A percentile compares a stretch with the other conserved stretches of the same genome.
These are phyloP conservation scores for Argyra leucocephala DNA, from an alignment of 2,888 invertebrate genomes.

Conservation along the genomic window DNA sequence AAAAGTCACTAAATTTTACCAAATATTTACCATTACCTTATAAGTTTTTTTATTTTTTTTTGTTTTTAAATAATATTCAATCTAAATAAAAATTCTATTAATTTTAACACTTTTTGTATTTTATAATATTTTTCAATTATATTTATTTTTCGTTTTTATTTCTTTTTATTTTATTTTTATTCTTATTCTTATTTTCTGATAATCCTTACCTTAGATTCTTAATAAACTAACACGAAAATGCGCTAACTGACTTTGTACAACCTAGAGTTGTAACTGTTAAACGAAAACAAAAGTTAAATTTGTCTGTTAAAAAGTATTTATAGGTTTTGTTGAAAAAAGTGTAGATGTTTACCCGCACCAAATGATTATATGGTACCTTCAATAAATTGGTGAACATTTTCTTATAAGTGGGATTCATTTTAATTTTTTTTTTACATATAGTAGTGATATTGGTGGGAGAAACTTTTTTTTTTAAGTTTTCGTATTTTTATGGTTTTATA, in stretches of 20 bases:
- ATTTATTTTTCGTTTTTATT: too few relatives aligned
- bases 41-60: not conserved
- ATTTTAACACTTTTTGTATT: not conserved
- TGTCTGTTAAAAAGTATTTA: slow-evolving; percentile 48
- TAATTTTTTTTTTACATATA: not conserved
- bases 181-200: not conserved
- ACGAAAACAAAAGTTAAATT: slow-evolving; percentile 45
- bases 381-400: not conserved
- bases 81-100: too few relatives aligned
- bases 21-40: too few relatives aligned
- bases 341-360: not conserved
- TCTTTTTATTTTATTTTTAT: too few relatives aligned
- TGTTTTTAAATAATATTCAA: not conserved
- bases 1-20: too few relatives aligned
- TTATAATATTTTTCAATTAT: not conserved
- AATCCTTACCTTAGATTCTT: slow-evolving; percentile 7
- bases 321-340: slow-evolving; percentile 33
- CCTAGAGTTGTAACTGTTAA: slow-evolving; percentile 42
- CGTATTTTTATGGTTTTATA: not conserved
- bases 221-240: not conserved
- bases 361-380: slow-evolving; percentile 6
- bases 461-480: not conserved
- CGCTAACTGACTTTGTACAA: slow-evolving; percentile 17
- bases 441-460: not conserved
- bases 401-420: not conserved